A percentile compares a stretch with the other conserved stretches of the same genome.
phyloP scores from a whole-genome alignment of 2,888 invertebrate genomes.

The Osedax frankpressi region DNA sequence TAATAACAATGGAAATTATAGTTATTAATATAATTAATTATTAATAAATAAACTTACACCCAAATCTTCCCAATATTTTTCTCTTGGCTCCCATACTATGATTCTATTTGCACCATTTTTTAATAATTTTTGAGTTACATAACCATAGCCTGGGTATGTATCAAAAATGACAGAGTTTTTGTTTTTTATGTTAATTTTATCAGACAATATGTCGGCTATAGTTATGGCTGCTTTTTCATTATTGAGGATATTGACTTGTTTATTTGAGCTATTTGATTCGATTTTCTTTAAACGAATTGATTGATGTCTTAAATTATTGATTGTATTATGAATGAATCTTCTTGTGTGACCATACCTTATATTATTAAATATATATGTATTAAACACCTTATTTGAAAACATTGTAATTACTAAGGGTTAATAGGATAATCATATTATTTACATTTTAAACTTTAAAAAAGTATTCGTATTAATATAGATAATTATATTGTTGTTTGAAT shows the following conservation, averaged over 20 bases:
- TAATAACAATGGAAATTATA: no score
- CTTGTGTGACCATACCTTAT: no score
- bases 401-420: no score
- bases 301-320: neutral
- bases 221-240: neutral
- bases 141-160: neutral
- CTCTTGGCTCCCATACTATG: conserved; percentile 3
- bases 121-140: neutral
- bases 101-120: neutral
- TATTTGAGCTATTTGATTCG: neutral
- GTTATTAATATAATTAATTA: neutral
- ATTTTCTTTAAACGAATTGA: neutral
- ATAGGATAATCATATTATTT: no score
- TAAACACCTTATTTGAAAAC: no score
- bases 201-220: neutral
- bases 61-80: conserved; percentile 2
- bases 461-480: no score
- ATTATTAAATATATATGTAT: no score
- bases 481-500: no score
- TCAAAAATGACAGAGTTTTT: conserved; percentile 6
- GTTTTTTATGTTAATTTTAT: neutral
- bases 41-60: neutral
- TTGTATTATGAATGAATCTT: neutral
- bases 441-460: no score
- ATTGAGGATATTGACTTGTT: neutral